These are phyloP conservation scores for Agriotes lineatus DNA, from an alignment of 2,888 invertebrate species.

Conservation along the genomic window DNA sequence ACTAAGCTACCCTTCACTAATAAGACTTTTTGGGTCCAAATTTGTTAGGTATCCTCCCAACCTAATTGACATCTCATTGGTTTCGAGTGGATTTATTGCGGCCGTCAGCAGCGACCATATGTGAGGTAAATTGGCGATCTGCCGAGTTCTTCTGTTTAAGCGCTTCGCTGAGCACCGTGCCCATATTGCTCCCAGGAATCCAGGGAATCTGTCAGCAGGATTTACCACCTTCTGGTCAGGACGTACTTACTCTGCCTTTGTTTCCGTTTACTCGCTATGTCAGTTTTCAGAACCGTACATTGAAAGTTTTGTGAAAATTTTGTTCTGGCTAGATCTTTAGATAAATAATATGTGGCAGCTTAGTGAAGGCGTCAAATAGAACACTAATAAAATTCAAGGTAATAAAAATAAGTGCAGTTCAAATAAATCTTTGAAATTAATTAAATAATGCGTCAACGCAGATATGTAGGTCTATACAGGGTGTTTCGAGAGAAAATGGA, in stretches of 20 bases:
- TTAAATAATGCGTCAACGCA: too few species aligned
- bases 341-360: too few species aligned
- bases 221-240: constrained; percentile 57
- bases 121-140: constrained; percentile 65
- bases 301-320: not conserved
- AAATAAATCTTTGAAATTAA: too few species aligned
- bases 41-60: too few species aligned
- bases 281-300: constrained; percentile 4
- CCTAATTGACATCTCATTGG: constrained; percentile 55
- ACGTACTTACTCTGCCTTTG: constrained; percentile 39
- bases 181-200: constrained; percentile 61
- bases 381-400: too few species aligned
- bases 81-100: constrained; percentile 59
- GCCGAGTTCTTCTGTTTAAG: constrained; percentile 56
- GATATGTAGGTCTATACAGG: too few species aligned
- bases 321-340: too few species aligned
- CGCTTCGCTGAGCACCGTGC: constrained; percentile 56
- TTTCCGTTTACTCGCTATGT: not conserved
- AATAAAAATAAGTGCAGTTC: too few species aligned
- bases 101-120: constrained; percentile 58
- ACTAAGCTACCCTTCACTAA: too few species aligned
- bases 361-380: too few species aligned
- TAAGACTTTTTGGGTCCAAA: too few species aligned
- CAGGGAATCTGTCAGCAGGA: constrained; percentile 62
- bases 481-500: too few species aligned